A percentile compares a stretch with the other conserved stretches of the same genome.
phyloP scores from a whole-genome alignment of 1,140 invertebrate species.

The Atta texana region DNA sequence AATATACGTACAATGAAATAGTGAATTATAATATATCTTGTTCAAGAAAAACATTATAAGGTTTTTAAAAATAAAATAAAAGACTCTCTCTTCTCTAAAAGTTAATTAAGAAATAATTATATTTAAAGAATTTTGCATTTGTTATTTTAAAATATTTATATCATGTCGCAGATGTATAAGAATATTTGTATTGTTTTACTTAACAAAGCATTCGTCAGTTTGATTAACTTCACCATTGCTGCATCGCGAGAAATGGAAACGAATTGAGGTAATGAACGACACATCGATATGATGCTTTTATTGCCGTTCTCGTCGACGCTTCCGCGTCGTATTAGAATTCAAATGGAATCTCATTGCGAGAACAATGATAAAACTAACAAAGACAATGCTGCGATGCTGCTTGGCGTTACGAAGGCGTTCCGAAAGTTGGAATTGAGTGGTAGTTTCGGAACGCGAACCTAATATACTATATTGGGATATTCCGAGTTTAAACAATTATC shows the following conservation, averaged over 20 bases:
- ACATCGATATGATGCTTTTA: slow-evolving; percentile 54
- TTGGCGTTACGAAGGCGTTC: slow-evolving; percentile 64
- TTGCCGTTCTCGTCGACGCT: slow-evolving; percentile 65
- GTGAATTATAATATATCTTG: too few species aligned
- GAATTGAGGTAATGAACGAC: not conserved
- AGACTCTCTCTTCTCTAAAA: too few species aligned
- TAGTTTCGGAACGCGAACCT: slow-evolving; percentile 50
- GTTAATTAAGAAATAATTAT: slow-evolving; percentile 5
- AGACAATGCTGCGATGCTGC: slow-evolving; percentile 74
- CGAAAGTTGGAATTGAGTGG: slow-evolving; percentile 74
- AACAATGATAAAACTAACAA: slow-evolving; percentile 84
- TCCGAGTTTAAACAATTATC: slow-evolving; percentile 62
- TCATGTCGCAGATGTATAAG: not conserved
- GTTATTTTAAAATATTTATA: slow-evolving; percentile 1
- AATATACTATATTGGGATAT: slow-evolving; percentile 42
- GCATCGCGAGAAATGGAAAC: not conserved
- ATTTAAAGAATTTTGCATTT: not conserved
- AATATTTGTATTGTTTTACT: not conserved
- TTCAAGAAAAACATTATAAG: too few species aligned
- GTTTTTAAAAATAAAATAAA: too few species aligned
- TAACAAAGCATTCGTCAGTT: not conserved
- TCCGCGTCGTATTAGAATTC: slow-evolving; percentile 80
- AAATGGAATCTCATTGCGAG: slow-evolving; percentile 82
- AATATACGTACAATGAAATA: too few species aligned
- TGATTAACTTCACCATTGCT: not conserved